Base-by-base conservation (phyloP, 2,797 vertebrate species). In the Kryptopterus vitreolus region DNA sequence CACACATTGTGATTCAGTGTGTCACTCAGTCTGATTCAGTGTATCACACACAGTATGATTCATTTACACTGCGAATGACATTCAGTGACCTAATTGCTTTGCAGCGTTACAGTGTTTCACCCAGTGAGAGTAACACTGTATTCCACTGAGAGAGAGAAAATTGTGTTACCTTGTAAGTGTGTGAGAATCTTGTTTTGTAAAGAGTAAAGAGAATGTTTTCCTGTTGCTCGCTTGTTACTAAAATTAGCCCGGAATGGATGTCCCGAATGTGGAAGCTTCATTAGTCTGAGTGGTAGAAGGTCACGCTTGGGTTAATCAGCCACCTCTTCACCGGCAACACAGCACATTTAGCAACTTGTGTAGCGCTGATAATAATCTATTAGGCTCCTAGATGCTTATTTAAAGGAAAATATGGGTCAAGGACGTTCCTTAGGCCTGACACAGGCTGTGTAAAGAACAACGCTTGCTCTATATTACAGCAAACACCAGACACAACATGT, bases 261-360 rank as follows among this genome's bases (percentile, higher is more conserved):
- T 52, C 26, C 68, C 46, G 11, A 11, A 70, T 70, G 46, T 29
- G 24, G 68, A 70, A 9, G 68, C 46, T 46, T 70, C 68, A 29
- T 52, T 70, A 52, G 46, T 29, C 68, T 70, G 68, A 70, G 68
- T 70, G 16, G 16, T 50, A 50, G 16, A 70, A n/a, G 46, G 46
- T 31, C 3, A 4, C 50, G 43, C 15, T 29, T 50, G 68, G 66
- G 24, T 50, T 50, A 29, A 70, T 70, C 66, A 70, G 15, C 16
- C 24, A 13, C 15, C 24, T 4, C 46, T 70, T 29, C 46, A 31
- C 24, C 29, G 46, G 15, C 6, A 6, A 13, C 4, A 52, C 68
- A 31, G 24, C 50, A 20, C 26, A 50, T 70, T 70, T 50, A 52
- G 29, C 10, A n/a, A 53, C 4, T 53, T 20, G 5, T 1, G 46